These are phyloP conservation scores for Monochamus saltuarius DNA, from an alignment of 1,140 invertebrate species.

Conservation along the genomic window DNA sequence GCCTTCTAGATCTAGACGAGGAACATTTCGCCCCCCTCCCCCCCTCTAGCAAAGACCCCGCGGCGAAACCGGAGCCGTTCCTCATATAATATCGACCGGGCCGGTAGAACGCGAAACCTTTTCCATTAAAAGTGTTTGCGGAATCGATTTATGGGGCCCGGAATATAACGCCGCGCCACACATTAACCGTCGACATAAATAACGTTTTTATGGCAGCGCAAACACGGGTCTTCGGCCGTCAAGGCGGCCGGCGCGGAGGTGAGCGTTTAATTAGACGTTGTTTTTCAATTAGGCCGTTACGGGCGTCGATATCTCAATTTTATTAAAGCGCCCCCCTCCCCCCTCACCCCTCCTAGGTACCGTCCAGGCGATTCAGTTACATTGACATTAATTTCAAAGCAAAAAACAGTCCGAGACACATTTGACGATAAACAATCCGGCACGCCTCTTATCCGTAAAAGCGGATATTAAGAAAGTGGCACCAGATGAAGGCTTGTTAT, in stretches of 20 bases:
- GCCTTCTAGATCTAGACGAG: neutral
- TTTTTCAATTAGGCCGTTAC: too few species aligned
- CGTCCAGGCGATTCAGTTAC: too few species aligned
- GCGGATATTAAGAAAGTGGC: neutral
- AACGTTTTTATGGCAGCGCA: slow-evolving; percentile 14
- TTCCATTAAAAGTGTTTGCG: slow-evolving; percentile 18
- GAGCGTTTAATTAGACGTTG: too few species aligned
- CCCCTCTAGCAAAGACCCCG: neutral
- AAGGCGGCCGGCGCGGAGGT: neutral
- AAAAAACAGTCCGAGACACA: too few species aligned
- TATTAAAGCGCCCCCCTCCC: too few species aligned
- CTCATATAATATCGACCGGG: neutral
- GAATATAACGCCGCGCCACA: slow-evolving; percentile 7
- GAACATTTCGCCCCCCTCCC: neutral
- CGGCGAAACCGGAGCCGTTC: slow-evolving; percentile 1
- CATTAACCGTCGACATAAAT: slow-evolving; percentile 16
- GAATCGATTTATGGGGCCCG: slow-evolving; percentile 16
- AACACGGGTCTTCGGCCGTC: slow-evolving; percentile 7
- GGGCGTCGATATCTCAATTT: too few species aligned
- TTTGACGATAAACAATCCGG: too few species aligned
- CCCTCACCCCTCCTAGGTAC: too few species aligned
- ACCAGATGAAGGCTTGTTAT: too few species aligned
- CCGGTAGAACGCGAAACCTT: slow-evolving; percentile 5
- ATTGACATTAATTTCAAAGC: too few species aligned
- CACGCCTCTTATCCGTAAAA: neutral